Evolutionary conservation across 2,888 invertebrate species (phyloP), one percentile per base, ranked within the genome.

Genomic region (Ectemnius lituratus): DNA sequence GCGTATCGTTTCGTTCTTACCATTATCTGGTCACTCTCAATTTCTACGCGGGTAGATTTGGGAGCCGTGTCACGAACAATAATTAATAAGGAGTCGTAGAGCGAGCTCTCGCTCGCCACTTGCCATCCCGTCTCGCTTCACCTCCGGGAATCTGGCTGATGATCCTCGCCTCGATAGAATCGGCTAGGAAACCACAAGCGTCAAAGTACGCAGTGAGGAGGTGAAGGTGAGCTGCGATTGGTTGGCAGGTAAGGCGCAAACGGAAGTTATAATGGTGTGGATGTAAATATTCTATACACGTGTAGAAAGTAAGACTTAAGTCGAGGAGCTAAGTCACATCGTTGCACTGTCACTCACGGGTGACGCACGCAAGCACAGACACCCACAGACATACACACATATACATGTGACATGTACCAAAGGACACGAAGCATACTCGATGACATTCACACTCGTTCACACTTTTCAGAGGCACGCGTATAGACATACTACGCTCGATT

Each of bases 241-340:
- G 70, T 72, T 77, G 75, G 67, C 37, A 45, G 49, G 57, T 58
- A 70, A 49, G 63, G 46, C 77, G 67, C 67, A 69, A 49, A 72
- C 60, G 69, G 64, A 63, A 45, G 70, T 66, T 56, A 60, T 27
- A 58, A 37, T 68, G 73, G 72, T 78, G 73, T 82, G 79, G 67
- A 75, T 84, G 84, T 84, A 84, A 76, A 84, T 84, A 84, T 78
- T 77, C 81, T 80, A 79, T 80, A 73, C 74, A 74, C 75, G 81
- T 79, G 76, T 85, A 82, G 78, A 79, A 67, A 60, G 64, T 71
- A 79, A 83, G 61, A 47, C 49, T 57, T 23, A 57, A n/a, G 14
- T 2, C 23, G 16, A 13, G 37, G 58, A 11, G n/a, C 14, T 14
- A 23, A 3, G 61, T 60, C 57, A 28, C 62, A 27, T 67, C 61